Percentiles rank a stretch among this genome's conserved stretches.
Evolutionary conservation across 2,797 vertebrate species (phyloP).

Genomic region (Triplophysa bombifrons): DNA sequence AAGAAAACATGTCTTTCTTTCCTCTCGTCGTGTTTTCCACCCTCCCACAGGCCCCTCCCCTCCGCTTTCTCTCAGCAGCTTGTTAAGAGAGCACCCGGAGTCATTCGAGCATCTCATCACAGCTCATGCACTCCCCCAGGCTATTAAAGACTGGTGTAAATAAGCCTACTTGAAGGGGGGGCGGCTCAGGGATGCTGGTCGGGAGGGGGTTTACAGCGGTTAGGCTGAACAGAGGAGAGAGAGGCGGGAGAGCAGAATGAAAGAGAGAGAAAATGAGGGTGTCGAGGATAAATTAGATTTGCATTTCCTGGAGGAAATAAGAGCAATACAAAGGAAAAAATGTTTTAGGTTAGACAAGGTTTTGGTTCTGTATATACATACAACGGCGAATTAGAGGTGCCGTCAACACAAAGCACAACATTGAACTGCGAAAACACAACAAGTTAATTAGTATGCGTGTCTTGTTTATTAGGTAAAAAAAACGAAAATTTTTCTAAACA

Average conservation of each 20-base stretch:
- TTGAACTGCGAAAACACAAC: background rate
- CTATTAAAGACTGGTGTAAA: constrained; percentile 74
- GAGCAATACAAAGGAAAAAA: constrained; percentile 15
- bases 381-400: background rate
- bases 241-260: constrained; percentile 51
- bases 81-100: constrained; percentile 67
- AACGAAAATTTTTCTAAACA: background rate
- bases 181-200: constrained; percentile 55
- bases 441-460: background rate
- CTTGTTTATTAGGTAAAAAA: background rate
- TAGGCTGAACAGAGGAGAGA: constrained; percentile 63
- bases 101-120: constrained; percentile 63
- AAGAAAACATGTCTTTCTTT: constrained; percentile 23
- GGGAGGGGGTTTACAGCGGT: constrained; percentile 58
- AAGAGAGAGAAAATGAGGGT: constrained; percentile 49
- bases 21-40: background rate
- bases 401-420: constrained; percentile 10
- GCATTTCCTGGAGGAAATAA: constrained; percentile 41
- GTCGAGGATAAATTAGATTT: constrained; percentile 30
- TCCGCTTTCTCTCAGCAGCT: constrained; percentile 55
- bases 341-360: background rate
- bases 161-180: constrained; percentile 64
- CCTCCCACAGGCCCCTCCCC: constrained; percentile 35
- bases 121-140: constrained; percentile 71
- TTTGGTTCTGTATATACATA: constrained; percentile 5